Conservation (phyloP, 2,113 vertebrate genomes). For the Origma solitaria region DNA sequence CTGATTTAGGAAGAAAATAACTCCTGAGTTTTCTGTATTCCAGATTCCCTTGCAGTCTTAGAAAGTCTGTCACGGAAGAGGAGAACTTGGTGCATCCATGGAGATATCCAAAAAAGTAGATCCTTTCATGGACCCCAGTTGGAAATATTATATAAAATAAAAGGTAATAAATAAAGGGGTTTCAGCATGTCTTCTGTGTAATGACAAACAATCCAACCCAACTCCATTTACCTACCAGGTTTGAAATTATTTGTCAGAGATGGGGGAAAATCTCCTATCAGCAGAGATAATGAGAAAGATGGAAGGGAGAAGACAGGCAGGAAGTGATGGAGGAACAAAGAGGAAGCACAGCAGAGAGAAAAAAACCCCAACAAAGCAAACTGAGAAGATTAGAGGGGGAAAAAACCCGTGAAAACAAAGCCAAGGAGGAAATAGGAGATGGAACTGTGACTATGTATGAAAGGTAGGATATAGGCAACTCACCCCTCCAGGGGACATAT, state of each 20-base stretch:
- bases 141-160: not conserved
- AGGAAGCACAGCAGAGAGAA: not conserved
- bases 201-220: not conserved
- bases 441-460: not conserved
- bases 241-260: not conserved
- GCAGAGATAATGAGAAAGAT: not conserved
- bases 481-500: not conserved
- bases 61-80: not conserved
- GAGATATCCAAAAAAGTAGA: not conserved
- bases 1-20: not conserved
- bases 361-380: fast-evolving
- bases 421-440: not conserved
- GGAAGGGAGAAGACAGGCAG: not conserved
- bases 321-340: not conserved
- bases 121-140: not conserved
- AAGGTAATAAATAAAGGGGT: not conserved
- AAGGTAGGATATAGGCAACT: not conserved
- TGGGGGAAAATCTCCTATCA: not conserved
- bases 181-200: not conserved
- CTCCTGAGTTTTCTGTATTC: not conserved
- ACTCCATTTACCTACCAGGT: not conserved
- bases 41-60: not conserved
- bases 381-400: not conserved
- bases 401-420: not conserved
- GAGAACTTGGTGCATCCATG: not conserved